Percentiles rank a stretch among this genome's conserved stretches.
Evolutionary conservation across 2,797 vertebrate species (phyloP).

Genomic region (Spatula versicolor): DNA sequence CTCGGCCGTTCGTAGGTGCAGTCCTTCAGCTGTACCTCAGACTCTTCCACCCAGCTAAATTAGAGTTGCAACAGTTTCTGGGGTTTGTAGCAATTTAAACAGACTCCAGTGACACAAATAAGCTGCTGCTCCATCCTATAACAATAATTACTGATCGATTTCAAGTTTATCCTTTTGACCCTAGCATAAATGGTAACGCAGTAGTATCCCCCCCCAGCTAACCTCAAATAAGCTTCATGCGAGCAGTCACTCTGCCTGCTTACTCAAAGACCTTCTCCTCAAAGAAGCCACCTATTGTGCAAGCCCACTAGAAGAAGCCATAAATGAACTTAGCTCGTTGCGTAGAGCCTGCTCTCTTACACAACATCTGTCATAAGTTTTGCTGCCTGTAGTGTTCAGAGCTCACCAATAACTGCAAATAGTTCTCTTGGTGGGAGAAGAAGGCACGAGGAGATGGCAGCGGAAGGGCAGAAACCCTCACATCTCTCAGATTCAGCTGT

Average conservation of each 20-base stretch:
- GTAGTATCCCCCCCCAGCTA: not conserved
- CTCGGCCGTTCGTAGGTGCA: not conserved
- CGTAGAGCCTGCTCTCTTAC: not conserved
- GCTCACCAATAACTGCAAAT: not conserved
- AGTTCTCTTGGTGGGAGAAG: not conserved
- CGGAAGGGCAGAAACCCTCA: not conserved
- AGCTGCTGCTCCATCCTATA: not conserved
- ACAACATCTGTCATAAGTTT: not conserved
- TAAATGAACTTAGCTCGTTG: not conserved
- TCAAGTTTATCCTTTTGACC: not conserved
- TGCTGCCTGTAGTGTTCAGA: not conserved
- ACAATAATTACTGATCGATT: not conserved
- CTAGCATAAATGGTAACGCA: not conserved
- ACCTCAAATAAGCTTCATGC: not conserved
- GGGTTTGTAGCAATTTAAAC: not conserved
- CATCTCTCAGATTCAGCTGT: not conserved
- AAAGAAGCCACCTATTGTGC: not conserved
- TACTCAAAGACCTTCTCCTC: not conserved
- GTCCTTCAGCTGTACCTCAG: not conserved
- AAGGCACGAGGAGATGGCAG: not conserved
- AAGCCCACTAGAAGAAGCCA: not conserved
- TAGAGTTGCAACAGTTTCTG: not conserved
- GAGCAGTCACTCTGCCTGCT: not conserved
- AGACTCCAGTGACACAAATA: not conserved
- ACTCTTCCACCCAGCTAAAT: not conserved